Evolutionary conservation across 2,797 vertebrate species (phyloP), one percentile per base, ranked within the genome.

Genomic region (Psittacula echo): DNA sequence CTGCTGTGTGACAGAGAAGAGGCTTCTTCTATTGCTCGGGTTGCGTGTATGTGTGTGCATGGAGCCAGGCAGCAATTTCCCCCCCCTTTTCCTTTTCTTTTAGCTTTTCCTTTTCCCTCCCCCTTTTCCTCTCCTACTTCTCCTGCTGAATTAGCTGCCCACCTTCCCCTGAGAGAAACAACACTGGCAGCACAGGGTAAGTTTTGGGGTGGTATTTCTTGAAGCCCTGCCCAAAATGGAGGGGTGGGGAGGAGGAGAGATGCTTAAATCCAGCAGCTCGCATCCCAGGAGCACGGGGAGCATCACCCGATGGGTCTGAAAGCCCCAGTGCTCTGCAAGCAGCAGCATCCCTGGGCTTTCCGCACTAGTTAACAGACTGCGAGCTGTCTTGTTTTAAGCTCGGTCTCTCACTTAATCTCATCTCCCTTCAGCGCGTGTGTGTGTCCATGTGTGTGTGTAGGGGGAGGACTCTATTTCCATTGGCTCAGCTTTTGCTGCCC

Each of bases 391-490:
- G 93, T 94, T 97, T 97, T 92, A 97, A 97, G 96, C 95, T 96
- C 92, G 66, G 95, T 97, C 90, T 96, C 96, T 97, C 5, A 7
- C 97, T 97, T 96, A 90, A 97, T 98, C 98, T 98, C 95, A 89
- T 97, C 97, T 97, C 98, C 98, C 97, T 97, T 98, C 96, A 84
- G 98, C 96, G 54, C 23, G 84, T 48, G 94, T 74, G 73, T 81
- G 82, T 62, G 58, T 64, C 85, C 2, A 11, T 79, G 39, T 89
- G 95, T 93, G 91, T 96, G 97, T 96, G 97, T 66, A 93, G 98
- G 97, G 98, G 98, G 97, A 98, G 98, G 98, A 98, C 97, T 98
- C 97, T 68, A 85, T 97, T 98, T 98, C 98, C 97, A 99, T 99
- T 99, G 98, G 98, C 97, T 98, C 97, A 56, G 97, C 98, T 97